These are phyloP conservation scores for Pterostichus madidus DNA, from an alignment of 2,888 invertebrate genomes.

Conservation along the genomic window DNA sequence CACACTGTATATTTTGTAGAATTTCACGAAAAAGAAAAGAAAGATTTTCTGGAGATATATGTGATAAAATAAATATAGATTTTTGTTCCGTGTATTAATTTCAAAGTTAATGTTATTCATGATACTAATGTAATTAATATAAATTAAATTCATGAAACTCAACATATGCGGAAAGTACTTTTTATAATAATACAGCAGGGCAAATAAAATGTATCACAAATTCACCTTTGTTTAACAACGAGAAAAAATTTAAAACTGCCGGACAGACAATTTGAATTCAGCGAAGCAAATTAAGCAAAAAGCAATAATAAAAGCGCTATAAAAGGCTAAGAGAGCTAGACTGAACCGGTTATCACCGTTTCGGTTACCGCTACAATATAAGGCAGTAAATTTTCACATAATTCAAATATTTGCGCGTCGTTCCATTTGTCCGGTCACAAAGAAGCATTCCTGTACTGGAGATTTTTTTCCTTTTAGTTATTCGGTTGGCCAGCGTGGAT, in stretches of 20 bases:
- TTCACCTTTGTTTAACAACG: slow-evolving; percentile 12
- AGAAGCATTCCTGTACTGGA: slow-evolving; percentile 16
- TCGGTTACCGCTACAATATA: neutral
- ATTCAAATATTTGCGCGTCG: slow-evolving; percentile 15
- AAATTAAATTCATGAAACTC: slow-evolving; percentile 1
- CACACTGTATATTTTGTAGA: too few species aligned
- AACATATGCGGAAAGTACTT: slow-evolving; percentile 18
- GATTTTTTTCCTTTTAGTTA: slow-evolving; percentile 17
- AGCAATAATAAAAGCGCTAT: slow-evolving; percentile 37
- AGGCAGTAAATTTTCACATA: slow-evolving; percentile 29
- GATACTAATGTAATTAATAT: neutral
- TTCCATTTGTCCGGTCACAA: slow-evolving; percentile 9
- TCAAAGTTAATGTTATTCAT: neutral
- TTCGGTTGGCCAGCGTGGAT: slow-evolving; percentile 18
- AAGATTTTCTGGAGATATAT: too few species aligned
- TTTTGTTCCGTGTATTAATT: too few species aligned
- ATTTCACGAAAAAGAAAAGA: too few species aligned
- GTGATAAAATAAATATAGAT: too few species aligned
- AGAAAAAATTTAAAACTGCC: slow-evolving; percentile 29
- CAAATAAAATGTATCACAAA: slow-evolving; percentile 40
- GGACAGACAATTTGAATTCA: slow-evolving; percentile 2
- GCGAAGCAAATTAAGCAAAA: slow-evolving; percentile 30
- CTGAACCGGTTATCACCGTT: too few species aligned
- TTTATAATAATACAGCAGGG: slow-evolving; percentile 32
- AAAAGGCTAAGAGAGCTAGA: slow-evolving; percentile 1